phyloP scores from a whole-genome alignment of 2,797 vertebrate species.

The Sebastes cheni region DNA sequence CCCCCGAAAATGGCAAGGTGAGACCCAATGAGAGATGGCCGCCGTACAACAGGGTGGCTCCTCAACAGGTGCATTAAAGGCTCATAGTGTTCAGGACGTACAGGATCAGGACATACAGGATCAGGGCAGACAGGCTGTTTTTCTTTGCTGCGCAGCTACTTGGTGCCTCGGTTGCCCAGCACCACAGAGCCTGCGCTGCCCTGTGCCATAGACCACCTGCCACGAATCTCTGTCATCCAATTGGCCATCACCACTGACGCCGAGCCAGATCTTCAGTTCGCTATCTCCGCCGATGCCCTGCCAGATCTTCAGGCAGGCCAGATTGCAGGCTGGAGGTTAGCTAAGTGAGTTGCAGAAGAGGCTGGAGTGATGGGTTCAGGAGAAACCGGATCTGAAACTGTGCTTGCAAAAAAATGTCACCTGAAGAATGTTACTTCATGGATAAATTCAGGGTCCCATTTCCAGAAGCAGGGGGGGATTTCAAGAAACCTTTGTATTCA shows the following conservation, averaged over 20 bases:
- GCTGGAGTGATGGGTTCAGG: neutral
- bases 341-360: too few relatives aligned
- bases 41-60: too few relatives aligned
- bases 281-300: too few relatives aligned
- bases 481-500: neutral
- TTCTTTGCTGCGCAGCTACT: neutral
- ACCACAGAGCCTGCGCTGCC: too few relatives aligned
- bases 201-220: neutral
- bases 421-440: neutral
- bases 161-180: too few relatives aligned
- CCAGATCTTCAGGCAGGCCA: neutral
- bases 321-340: neutral
- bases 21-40: too few relatives aligned
- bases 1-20: too few relatives aligned
- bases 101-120: too few relatives aligned
- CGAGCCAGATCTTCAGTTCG: neutral
- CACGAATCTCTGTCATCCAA: neutral
- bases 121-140: neutral
- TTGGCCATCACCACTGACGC: neutral
- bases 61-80: too few relatives aligned
- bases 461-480: neutral
- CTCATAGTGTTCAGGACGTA: neutral
- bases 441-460: neutral
- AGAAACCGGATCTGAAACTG: neutral
- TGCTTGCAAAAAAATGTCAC: neutral